Conservation (phyloP, 1,140 invertebrate species). For the Kradibia gibbosae region DNA sequence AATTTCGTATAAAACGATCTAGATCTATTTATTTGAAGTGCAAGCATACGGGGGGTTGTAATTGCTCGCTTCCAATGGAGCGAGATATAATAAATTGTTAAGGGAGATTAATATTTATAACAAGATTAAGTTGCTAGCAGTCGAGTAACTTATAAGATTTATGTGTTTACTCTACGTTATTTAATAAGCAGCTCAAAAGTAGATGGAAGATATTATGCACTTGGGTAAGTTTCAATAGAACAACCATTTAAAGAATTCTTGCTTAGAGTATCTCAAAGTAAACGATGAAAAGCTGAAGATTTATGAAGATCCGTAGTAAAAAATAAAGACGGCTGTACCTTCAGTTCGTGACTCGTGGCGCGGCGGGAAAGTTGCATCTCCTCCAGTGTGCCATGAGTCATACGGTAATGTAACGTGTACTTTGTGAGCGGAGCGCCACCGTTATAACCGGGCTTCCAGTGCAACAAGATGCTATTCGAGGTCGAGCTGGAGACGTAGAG, state of each 20-base stretch:
- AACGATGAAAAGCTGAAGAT: constrained; percentile 33
- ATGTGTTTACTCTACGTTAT: neutral
- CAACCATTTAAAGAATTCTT: constrained; percentile 11
- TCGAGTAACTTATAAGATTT: neutral
- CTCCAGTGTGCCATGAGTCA: constrained; percentile 77
- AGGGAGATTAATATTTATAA: no score
- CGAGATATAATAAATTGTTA: no score
- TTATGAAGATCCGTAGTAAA: neutral
- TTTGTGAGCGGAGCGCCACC: constrained; percentile 80
- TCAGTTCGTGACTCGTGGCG: constrained; percentile 79
- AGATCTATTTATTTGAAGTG: no score
- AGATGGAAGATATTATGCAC: neutral
- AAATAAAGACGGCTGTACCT: constrained; percentile 67
- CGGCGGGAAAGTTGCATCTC: constrained; percentile 78
- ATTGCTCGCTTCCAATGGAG: no score
- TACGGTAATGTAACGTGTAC: constrained; percentile 79
- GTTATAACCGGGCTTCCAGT: constrained; percentile 81
- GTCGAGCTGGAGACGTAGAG: constrained; percentile 82
- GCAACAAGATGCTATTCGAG: constrained; percentile 79
- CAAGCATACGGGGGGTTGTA: no score
- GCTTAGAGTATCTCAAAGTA: neutral
- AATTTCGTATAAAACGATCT: no score
- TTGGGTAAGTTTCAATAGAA: constrained; percentile 28
- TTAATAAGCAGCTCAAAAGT: constrained; percentile 1
- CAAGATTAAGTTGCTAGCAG: neutral